A percentile compares a stretch with the other conserved stretches of the same genome.
Evolutionary conservation across 2,888 invertebrate genomes (phyloP).

Genomic region (Lithophane ornitopus): DNA sequence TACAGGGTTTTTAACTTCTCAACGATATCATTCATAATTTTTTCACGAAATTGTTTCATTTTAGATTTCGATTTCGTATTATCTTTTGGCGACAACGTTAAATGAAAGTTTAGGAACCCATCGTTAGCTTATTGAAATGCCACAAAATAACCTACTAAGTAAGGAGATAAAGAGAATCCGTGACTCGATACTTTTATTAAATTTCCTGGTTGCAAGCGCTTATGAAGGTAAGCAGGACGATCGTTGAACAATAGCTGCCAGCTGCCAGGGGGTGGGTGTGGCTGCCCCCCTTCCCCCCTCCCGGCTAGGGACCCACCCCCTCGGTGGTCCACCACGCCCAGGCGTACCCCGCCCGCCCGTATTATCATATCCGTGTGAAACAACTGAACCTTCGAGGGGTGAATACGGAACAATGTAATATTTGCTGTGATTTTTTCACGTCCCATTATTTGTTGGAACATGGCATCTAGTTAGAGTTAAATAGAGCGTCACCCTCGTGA

Average conservation of each 20-base stretch:
- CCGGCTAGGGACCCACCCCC: constrained; percentile 54
- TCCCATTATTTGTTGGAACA: constrained; percentile 80
- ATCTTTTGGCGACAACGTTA: background rate
- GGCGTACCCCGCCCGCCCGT: constrained; percentile 75
- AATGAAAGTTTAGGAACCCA: constrained; percentile 6
- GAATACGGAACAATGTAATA: constrained; percentile 82
- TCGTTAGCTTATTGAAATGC: constrained; percentile 31
- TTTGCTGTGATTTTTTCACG: constrained; percentile 85
- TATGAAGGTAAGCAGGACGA: constrained; percentile 77
- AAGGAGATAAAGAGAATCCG: constrained; percentile 72
- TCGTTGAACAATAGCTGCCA: constrained; percentile 79
- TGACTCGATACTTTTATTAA: constrained; percentile 79
- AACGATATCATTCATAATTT: background rate
- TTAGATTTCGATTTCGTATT: background rate
- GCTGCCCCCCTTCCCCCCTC: constrained; percentile 64
- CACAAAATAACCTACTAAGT: constrained; percentile 56
- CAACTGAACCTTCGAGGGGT: constrained; percentile 80
- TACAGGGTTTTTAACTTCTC: background rate
- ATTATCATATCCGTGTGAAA: constrained; percentile 86
- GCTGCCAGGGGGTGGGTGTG: constrained; percentile 84
- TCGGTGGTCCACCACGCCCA: constrained; percentile 81
- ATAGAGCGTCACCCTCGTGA: constrained; percentile 81
- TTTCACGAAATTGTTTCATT: background rate
- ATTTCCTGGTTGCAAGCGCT: constrained; percentile 81
- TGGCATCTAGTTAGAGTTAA: constrained; percentile 81